Conservation (phyloP, 2,113 vertebrate genomes). For the Stercorarius parasiticus region DNA sequence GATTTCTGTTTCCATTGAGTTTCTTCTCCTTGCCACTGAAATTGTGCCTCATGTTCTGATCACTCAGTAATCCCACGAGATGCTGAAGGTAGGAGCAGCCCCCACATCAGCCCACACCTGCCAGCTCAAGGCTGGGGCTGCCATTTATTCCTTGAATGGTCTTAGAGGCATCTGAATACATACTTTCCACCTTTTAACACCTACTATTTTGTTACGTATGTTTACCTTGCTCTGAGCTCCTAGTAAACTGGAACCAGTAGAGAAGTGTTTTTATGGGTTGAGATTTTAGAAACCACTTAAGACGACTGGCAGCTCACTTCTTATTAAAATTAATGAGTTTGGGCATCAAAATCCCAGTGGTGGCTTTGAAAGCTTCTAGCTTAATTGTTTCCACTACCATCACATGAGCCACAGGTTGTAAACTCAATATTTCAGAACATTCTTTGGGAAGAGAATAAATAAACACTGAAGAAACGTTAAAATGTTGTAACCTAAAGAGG, state of each 20-base stretch:
- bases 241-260: constrained; percentile 34
- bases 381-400: constrained; percentile 65
- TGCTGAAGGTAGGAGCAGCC: neutral
- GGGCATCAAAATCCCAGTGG: constrained; percentile 61
- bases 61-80: neutral
- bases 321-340: constrained; percentile 65
- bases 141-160: neutral
- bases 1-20: neutral
- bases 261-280: constrained; percentile 54
- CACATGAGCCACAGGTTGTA: constrained; percentile 63
- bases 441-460: constrained; percentile 64
- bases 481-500: constrained; percentile 59
- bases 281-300: constrained; percentile 64
- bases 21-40: neutral
- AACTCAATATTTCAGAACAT: constrained; percentile 64
- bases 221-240: constrained; percentile 54
- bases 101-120: neutral
- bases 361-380: constrained; percentile 50
- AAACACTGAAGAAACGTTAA: constrained; percentile 52
- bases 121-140: neutral
- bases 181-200: constrained; percentile 40
- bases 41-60: neutral
- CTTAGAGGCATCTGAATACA: neutral
- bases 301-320: constrained; percentile 43
- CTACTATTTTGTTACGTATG: constrained; percentile 12